Evolutionary conservation across 2,113 vertebrate genomes (phyloP).

Genomic region (Pteronura brasiliensis): DNA sequence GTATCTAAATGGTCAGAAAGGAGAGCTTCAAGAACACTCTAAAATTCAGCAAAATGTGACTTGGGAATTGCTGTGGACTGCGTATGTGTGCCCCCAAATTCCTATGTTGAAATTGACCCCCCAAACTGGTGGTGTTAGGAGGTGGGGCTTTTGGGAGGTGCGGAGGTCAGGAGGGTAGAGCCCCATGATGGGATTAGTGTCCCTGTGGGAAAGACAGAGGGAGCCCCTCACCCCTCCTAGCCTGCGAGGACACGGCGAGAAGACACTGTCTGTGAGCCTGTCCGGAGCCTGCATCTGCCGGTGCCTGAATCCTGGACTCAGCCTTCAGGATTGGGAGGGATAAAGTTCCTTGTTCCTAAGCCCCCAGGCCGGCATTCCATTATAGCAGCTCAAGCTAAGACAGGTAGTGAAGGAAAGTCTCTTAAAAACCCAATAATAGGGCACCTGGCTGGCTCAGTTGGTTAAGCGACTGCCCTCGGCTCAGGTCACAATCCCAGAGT

Average conservation of each 20-base stretch:
- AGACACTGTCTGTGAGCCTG: fast-evolving
- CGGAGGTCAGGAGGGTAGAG: background rate
- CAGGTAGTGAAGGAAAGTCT: background rate
- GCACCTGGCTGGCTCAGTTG: no score
- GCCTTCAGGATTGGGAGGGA: background rate
- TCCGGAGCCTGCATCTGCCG: fast-evolving
- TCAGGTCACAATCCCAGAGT: no score
- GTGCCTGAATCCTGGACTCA: no score
- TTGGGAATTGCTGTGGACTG: background rate
- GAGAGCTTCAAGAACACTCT: background rate
- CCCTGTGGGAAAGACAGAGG: no score
- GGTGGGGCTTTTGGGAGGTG: background rate
- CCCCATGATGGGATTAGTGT: background rate
- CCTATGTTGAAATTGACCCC: background rate
- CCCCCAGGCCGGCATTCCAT: background rate
- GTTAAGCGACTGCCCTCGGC: no score
- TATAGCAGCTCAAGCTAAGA: background rate
- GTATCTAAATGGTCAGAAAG: background rate
- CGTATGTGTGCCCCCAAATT: background rate
- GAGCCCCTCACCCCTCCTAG: no score
- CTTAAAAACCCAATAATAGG: background rate
- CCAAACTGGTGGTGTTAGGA: no score
- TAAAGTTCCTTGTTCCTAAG: no score
- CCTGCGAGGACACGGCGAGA: no score
- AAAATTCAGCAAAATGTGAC: background rate